Evolutionary conservation across 2,888 invertebrate genomes (phyloP).

Genomic region (Nephrotoma guestfalica): DNA sequence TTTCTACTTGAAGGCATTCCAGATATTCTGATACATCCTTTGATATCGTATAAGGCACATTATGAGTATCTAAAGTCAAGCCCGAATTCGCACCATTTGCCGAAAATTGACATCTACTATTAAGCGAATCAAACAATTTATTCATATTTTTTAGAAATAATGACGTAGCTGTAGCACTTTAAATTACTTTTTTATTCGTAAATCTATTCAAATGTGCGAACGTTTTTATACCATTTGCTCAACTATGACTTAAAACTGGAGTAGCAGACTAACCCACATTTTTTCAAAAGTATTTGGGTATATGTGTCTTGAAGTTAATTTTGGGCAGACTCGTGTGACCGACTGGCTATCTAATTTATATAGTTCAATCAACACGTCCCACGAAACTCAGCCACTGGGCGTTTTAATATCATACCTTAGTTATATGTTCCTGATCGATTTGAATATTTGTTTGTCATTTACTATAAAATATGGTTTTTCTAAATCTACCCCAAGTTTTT

Average conservation of each 20-base stretch:
- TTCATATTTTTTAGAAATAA: too few relatives aligned
- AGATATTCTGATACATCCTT: too few relatives aligned
- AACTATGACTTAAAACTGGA: not conserved
- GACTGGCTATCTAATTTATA: not conserved
- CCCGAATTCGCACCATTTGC: too few relatives aligned
- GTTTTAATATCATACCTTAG: not conserved
- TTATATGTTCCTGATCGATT: not conserved
- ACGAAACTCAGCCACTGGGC: not conserved
- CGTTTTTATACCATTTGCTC: not conserved
- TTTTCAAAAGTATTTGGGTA: not conserved
- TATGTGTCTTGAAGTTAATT: not conserved
- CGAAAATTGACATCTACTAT: too few relatives aligned
- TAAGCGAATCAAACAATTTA: too few relatives aligned
- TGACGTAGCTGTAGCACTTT: too few relatives aligned
- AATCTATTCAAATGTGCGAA: not conserved
- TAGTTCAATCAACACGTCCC: not conserved
- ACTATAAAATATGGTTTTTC: not conserved
- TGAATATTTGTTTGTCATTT: not conserved
- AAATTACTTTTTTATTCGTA: too few relatives aligned
- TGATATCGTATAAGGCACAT: too few relatives aligned
- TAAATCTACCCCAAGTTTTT: not conserved
- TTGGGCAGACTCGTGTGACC: not conserved
- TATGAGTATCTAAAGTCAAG: too few relatives aligned
- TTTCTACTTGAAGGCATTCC: too few relatives aligned
- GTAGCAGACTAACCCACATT: not conserved